These are phyloP conservation scores for Meteorus cinctellus DNA, from an alignment of 2,888 invertebrate species.

Conservation along the genomic window DNA sequence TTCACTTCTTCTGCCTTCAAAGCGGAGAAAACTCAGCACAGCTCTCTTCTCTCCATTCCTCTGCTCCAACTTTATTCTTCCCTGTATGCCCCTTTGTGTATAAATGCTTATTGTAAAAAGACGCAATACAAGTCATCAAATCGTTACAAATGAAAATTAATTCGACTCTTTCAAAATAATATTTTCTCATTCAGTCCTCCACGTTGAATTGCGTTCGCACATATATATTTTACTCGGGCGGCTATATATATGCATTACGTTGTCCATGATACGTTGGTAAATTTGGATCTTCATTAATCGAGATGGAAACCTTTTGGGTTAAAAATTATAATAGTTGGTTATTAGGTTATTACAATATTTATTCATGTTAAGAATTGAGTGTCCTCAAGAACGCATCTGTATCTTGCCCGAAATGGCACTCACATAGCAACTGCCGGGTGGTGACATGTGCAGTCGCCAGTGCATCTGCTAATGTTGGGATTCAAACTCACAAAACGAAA, in stretches of 20 bases:
- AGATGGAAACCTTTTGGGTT: constrained; percentile 9
- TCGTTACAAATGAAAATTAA: background rate
- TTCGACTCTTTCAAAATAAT: background rate
- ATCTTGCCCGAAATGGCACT: constrained; percentile 36
- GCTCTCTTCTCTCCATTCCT: background rate
- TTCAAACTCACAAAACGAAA: constrained; percentile 52
- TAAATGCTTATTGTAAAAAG: constrained; percentile 24
- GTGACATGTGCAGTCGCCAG: constrained; percentile 48
- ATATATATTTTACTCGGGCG: constrained; percentile 1
- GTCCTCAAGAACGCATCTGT: constrained; percentile 50
- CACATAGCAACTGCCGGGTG: no score
- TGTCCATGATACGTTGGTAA: constrained; percentile 42
- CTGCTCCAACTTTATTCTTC: background rate
- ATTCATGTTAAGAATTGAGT: background rate
- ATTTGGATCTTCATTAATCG: constrained; percentile 6
- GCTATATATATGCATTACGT: background rate
- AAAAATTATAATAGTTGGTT: background rate
- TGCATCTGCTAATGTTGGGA: constrained; percentile 57
- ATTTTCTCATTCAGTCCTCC: background rate
- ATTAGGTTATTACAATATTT: background rate
- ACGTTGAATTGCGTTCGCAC: constrained; percentile 9
- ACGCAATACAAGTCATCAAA: constrained; percentile 7
- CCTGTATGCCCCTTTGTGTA: background rate
- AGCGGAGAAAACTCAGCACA: background rate
- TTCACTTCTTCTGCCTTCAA: constrained; percentile 54